Conservation (phyloP, 2,797 vertebrate species). For the Phoebastria nigripes region DNA sequence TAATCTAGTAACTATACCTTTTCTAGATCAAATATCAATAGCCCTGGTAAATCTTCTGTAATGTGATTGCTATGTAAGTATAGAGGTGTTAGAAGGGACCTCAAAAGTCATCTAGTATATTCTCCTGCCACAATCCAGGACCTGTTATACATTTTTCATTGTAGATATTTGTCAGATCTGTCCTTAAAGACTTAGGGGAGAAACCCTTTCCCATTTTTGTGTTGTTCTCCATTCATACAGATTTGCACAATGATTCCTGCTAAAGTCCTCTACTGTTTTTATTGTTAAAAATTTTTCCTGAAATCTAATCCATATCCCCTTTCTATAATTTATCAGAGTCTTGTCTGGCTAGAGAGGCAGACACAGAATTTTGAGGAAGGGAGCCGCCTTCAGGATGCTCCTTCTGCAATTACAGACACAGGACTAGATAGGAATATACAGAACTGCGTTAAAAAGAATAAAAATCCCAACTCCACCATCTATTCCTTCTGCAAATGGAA, state of each 20-base stretch:
- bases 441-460: not conserved
- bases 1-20: not conserved
- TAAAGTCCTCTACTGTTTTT: not conserved
- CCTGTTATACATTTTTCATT: not conserved
- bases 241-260: not conserved
- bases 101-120: not conserved
- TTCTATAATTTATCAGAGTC: not conserved
- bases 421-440: not conserved
- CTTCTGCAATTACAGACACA: not conserved
- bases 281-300: rapidly evolving
- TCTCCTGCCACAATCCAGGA: not conserved
- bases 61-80: not conserved
- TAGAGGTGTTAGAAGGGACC: not conserved
- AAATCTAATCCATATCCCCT: not conserved
- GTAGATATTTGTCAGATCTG: not conserved
- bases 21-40: not conserved
- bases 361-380: not conserved
- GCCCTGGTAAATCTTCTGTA: not conserved
- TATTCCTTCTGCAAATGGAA: not conserved
- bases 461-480: not conserved
- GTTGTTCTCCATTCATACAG: not conserved
- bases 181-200: not conserved
- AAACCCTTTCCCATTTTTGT: not conserved
- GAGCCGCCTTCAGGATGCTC: not conserved
- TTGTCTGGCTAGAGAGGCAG: not conserved